Base-by-base conservation (phyloP, 1,140 invertebrate species). In the Saccostrea echinata region DNA sequence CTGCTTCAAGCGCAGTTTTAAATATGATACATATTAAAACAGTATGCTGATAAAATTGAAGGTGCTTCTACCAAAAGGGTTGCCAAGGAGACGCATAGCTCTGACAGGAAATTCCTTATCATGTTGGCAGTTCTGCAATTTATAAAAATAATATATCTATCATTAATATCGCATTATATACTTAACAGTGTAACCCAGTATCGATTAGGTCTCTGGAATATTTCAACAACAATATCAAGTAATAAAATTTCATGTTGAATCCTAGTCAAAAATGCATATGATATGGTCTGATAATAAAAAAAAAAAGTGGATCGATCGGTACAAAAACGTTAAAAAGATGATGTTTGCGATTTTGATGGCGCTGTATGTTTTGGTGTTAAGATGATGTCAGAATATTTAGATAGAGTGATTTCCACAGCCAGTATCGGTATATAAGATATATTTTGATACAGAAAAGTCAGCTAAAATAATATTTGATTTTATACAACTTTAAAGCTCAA, bases 91-190 rank as follows among this genome's bases (percentile, higher is more conserved):
- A 76, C 27, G 68, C 27, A 76, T 76, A 76, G 27, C 68, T 76
- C 86, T 86, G 86, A 71, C 86, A 86, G 86, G 86, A 86, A 82
- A 86, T 86, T 80, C 55, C 86, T 86, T 82, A 86, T 86, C 86
- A 82, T 51, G 35, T 51, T 86, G 33, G 82, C 80, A 86, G 53
- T 86, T 86, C 86, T 82, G 86, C 80, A 86, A 86, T 86, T 86
- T 86, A 86, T 86, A 57, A 86, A 86, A 86, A 76, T 76, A 76
- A 33, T 76, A 76, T 76, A 76, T 27, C 24, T 76, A 76, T 76
- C 68, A 76, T 76, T 76, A 76, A 76, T 76, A 76, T 76, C 68
- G 33, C 68, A 76, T 76, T 76, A 76, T 76, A 76, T 76, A 30
- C 68, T 76, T 76, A 76, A 76, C 68, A 16, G 27, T 76, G 68